These are phyloP conservation scores for Lampropteryx suffumata DNA, from an alignment of 2,888 invertebrate species.

Conservation along the genomic window DNA sequence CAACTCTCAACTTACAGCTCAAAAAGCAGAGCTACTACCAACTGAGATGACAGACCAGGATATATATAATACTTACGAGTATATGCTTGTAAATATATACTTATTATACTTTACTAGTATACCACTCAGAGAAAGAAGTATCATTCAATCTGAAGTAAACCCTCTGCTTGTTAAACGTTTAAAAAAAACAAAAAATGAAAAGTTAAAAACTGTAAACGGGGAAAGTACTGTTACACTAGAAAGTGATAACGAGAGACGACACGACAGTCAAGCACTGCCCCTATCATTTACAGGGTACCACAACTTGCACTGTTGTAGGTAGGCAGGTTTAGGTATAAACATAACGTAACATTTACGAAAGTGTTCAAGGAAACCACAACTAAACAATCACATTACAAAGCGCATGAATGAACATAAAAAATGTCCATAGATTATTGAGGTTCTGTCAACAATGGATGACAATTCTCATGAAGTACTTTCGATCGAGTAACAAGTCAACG, in stretches of 20 bases:
- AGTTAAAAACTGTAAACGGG: too few relatives aligned
- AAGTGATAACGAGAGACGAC: constrained; percentile 8
- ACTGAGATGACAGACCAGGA: too few relatives aligned
- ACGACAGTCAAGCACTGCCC: constrained; percentile 5
- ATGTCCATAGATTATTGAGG: constrained; percentile 32
- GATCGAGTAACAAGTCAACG: constrained; percentile 21
- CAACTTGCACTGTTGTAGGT: constrained; percentile 4
- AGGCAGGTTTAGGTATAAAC: constrained; percentile 12
- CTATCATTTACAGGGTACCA: constrained; percentile 6
- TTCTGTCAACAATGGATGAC: constrained; percentile 43
- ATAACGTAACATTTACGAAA: constrained; percentile 25
- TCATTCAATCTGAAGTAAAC: too few relatives aligned
- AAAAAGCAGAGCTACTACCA: too few relatives aligned
- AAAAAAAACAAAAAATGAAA: too few relatives aligned
- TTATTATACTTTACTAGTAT: too few relatives aligned
- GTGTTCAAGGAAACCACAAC: constrained; percentile 43
- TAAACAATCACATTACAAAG: constrained; percentile 40
- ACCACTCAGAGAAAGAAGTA: too few relatives aligned
- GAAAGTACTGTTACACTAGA: constrained; percentile 11
- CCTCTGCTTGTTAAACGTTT: too few relatives aligned
- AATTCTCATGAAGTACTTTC: constrained; percentile 39
- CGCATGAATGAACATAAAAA: constrained; percentile 38
- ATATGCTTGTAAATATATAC: too few relatives aligned
- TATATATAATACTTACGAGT: too few relatives aligned
- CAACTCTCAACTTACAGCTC: too few relatives aligned